Conservation (phyloP, 2,113 vertebrate species). For the Aphelocoma coerulescens region DNA sequence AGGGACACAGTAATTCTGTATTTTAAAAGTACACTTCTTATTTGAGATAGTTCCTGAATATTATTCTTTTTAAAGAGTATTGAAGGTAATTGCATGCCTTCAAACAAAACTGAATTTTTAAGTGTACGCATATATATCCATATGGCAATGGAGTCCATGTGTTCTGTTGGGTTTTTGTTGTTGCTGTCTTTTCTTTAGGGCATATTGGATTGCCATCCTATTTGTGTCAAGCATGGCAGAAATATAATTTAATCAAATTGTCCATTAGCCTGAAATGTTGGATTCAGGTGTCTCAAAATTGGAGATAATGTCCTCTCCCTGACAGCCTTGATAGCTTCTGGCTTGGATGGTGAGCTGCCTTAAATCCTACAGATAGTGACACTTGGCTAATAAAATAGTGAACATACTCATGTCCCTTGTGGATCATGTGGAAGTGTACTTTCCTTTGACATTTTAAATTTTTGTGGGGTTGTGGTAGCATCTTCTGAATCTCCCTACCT, state of each 20-base stretch:
- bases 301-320: not conserved
- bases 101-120: not conserved
- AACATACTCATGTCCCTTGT: not conserved
- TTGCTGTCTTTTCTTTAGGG: not conserved
- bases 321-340: not conserved
- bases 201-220: not conserved
- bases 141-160: not conserved
- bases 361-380: not conserved
- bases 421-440: not conserved
- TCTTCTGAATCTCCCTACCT: not conserved
- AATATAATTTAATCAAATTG: not conserved
- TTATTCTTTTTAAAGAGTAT: not conserved
- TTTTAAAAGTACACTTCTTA: not conserved
- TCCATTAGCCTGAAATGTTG: not conserved
- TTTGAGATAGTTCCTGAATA: not conserved
- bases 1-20: not conserved
- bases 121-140: not conserved
- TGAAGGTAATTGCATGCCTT: not conserved
- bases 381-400: not conserved
- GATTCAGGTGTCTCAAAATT: not conserved
- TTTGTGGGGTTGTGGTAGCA: not conserved
- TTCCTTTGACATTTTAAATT: not conserved
- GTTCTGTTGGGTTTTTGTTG: not conserved
- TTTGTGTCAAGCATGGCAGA: not conserved
- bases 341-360: not conserved